phyloP scores from a whole-genome alignment of 1,140 invertebrate species.

The Drosophila tsacasi region DNA sequence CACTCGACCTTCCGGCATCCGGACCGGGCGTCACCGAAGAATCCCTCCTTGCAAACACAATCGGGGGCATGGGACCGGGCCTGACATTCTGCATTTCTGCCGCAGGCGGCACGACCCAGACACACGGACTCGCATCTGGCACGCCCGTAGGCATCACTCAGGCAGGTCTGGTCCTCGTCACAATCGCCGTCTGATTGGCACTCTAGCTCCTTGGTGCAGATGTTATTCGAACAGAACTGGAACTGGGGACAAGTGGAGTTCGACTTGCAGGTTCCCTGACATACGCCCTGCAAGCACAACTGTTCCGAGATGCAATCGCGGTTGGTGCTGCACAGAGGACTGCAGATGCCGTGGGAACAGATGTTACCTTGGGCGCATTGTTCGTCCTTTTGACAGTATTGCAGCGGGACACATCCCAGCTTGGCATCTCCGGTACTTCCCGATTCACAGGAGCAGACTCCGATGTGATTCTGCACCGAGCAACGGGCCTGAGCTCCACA shows the following conservation, averaged over 20 bases:
- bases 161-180: conserved; percentile 88
- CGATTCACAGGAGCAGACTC: conserved; percentile 91
- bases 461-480: conserved; percentile 89
- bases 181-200: conserved; percentile 91
- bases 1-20: conserved; percentile 93
- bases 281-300: conserved; percentile 91
- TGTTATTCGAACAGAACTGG: conserved; percentile 92
- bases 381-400: conserved; percentile 91
- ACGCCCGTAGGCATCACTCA: conserved; percentile 89
- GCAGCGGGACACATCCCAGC: conserved; percentile 91
- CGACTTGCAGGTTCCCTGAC: conserved; percentile 91
- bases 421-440: conserved; percentile 94
- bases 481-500: conserved; percentile 93
- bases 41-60: conserved; percentile 92
- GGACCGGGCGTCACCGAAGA: conserved; percentile 91
- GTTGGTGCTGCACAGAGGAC: conserved; percentile 90
- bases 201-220: conserved; percentile 92
- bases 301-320: conserved; percentile 93
- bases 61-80: conserved; percentile 89
- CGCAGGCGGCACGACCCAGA: conserved; percentile 89
- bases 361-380: conserved; percentile 93
- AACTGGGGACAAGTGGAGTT: conserved; percentile 92
- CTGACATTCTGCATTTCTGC: conserved; percentile 92
- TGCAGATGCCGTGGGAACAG: conserved; percentile 93
- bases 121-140: conserved; percentile 91